Percentiles rank a stretch among this genome's conserved stretches.
Evolutionary conservation across 2,113 vertebrate genomes (phyloP).

Genomic region (Hippocampus comes): DNA sequence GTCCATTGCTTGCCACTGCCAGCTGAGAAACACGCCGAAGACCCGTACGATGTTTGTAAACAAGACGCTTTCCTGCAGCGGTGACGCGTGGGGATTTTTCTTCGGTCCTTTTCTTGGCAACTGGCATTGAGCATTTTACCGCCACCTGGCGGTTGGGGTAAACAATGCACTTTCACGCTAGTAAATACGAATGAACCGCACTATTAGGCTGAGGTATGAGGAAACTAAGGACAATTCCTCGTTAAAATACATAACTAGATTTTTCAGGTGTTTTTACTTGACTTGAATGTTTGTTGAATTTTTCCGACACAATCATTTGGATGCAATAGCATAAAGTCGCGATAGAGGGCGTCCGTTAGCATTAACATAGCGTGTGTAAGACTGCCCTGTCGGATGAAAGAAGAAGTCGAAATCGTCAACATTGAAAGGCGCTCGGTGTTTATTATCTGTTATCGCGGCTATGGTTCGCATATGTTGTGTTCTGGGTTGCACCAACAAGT

Average conservation of each 20-base stretch:
- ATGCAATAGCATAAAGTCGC: not conserved
- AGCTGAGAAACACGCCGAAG: not conserved
- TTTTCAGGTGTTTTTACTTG: not conserved
- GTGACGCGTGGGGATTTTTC: not conserved
- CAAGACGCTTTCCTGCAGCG: conserved; percentile 4
- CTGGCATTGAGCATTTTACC: not conserved
- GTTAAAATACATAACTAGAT: not conserved
- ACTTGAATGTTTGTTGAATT: not conserved
- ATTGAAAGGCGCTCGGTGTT: not conserved
- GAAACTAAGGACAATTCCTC: not conserved
- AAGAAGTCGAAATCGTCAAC: not conserved
- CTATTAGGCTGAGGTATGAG: not conserved
- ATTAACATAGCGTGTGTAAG: not conserved
- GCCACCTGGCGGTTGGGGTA: not conserved
- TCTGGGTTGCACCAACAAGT: not conserved
- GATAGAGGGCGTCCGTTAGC: not conserved
- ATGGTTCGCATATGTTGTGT: conserved; percentile 2
- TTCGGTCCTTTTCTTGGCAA: not conserved
- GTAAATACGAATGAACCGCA: not conserved
- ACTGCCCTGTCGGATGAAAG: not conserved
- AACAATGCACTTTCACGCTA: not conserved
- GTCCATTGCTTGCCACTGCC: conserved; percentile 35
- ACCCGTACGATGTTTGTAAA: conserved; percentile 30
- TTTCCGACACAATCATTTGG: not conserved
- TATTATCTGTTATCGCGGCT: not conserved